Base-by-base conservation (phyloP, 2,113 vertebrate species). In the Falco punctatus region DNA sequence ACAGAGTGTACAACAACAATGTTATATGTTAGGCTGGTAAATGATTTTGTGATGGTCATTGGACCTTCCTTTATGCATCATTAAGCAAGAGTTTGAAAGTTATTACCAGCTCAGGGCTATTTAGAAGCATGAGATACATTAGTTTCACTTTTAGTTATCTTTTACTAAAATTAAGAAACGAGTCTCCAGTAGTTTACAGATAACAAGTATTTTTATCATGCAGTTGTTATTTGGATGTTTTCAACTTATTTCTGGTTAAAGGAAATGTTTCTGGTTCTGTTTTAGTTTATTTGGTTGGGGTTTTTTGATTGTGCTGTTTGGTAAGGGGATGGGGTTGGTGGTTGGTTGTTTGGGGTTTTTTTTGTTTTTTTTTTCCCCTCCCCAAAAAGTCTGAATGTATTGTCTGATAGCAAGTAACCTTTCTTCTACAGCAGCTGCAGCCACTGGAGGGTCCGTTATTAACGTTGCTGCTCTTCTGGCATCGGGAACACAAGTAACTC, bases 401-500 rank as follows among this genome's bases (percentile, higher is more conserved):
- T 64, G 30, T 67, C 35, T 70, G 10, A 51, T 15, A n/a, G 55
- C 24, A 10, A 27, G 5, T 86, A 75, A 16, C 48, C 11, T 78
- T 82, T 92, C 44, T 81, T 80, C 48, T 91, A 55, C 48, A 98
- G 98, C 98, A 1, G 98, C 98, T 38, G 98, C 97, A 49, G 98
- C 98, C 59, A 98, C 98, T 4, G 98, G 99, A n/a, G 98, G 98
- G 79, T 99, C 99, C 0, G 98, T 98, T 28, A 98, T 99, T 86
- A 99, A 99, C 6, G 99, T 99, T 27, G 99, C 99, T 4, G 99
- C 99, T 52, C 98, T 99, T 35, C 98, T 99, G 97, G 99, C 99
- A 0, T 99, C 99, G 2, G 99, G 99, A 86, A 99, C 99, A 4
- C 99, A 99, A 96, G 99, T 99, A 87, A 99, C 99, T 27, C 99